Evolutionary conservation across 92 coral and sea anemone species (phyloP), one percentile per base, ranked within the genome.

Genomic region (Epizoanthus stellaris): DNA sequence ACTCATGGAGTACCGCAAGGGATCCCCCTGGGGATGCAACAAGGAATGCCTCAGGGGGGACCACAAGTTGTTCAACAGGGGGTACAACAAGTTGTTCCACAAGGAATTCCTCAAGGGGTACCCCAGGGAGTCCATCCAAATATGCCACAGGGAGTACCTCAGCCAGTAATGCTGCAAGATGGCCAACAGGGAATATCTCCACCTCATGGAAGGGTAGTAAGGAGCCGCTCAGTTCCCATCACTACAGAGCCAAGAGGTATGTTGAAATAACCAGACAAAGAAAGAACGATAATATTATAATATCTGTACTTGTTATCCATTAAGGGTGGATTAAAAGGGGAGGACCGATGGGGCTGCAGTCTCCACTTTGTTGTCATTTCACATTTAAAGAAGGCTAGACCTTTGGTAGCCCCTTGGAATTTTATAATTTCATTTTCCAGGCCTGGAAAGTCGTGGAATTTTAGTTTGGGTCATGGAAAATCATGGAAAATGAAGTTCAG

Each of bases 191-290:
- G 61, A 63, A 45, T 67, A 4, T 2, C 83, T 47, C 13, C 72
- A 39, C n/a, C 61, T 79, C 83, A 79, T 20, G 59, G 65, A 19
- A 63, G 83, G 23, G 72, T 63, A 3, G 58, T 63, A 38, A 63
- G 72, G 49, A 79, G 59, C 38, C 36, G 43, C 7, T 79, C 83
- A 0, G 72, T 61, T 10, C 73, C 73, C 13, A 62, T 17, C 25
- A 9, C 21, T 34, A 13, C 17, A 5, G 83, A 79, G 19, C 16
- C 25, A 16, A 79, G 58, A 79, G 83, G 83, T 79, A 43, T n/a
- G 12, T 19, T 20, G 39, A n/a, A 20, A 8, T 5, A 47, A 9
- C 19, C 25, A 13, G 40, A 69, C 49, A 3, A 38, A 47, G 43
- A 23, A 5, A 20, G 10, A 21, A n/a, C 0, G 20, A 30, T 30